Base-by-base conservation (phyloP, 2,888 invertebrate species). In the Pristionchus arcanus region DNA sequence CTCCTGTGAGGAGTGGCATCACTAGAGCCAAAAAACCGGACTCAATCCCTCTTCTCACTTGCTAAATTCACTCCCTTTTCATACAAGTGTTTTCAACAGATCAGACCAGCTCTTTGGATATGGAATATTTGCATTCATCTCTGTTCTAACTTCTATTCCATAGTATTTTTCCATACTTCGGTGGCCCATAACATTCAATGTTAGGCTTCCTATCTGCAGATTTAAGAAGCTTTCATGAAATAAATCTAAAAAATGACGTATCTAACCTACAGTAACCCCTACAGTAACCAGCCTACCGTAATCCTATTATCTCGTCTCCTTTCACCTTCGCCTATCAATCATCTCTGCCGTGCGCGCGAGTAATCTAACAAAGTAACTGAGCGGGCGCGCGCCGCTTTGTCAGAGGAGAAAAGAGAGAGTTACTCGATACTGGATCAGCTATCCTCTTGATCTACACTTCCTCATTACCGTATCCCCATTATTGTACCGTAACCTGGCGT, bases 341-440 rank as follows among this genome's bases (percentile, higher is more conserved):
- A 77, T 77, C 42, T 37, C 19, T 55, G 63, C 63, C 63, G 63
- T 21, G 55, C 21, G 55, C 21, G 37, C 77, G 42, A 25, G 37
- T 42, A 42, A 77, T 77, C 77, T 77, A 42, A 77, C 77, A 77
- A 77, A 77, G 77, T 77, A 77, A 77, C 42, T 77, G 68, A 71
- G 68, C 68, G 68, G 68, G 68, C 2, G 68, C 7, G 68, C 68
- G 15, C 31, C 34, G 31, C 68, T 9, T 71, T 71, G 68, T 71
- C 21, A 71, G 34, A 16, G 31, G 68, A 71, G 25, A 31, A 31
- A n/a, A 71, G 31, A 71, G 31, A 31, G 1, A 63, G 59, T 59
- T 59, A 59, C 66, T 28, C 66, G 66, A n/a, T 2, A 71, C 68
- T 31, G n/a, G 63, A n/a, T 71, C 21, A 71, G 7, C 68, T 34